These are phyloP conservation scores for Xiphorhynchus erythropygius DNA, from an alignment of 2,797 vertebrate species.

Conservation along the genomic window DNA sequence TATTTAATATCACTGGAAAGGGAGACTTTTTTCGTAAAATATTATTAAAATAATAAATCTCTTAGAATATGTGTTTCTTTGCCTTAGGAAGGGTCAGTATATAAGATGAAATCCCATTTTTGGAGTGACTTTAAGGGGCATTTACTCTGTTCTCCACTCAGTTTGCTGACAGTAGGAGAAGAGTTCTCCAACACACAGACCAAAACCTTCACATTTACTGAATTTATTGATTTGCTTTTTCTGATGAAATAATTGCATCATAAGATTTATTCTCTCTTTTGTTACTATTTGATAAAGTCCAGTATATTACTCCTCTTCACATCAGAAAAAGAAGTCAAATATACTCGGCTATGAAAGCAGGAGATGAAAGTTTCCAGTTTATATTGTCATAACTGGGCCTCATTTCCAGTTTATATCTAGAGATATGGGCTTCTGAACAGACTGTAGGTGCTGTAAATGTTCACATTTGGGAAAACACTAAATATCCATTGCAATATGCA, in stretches of 20 bases:
- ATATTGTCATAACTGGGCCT: not conserved
- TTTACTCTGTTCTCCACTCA: not conserved
- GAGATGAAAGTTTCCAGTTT: not conserved
- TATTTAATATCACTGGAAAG: not conserved
- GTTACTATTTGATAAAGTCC: not conserved
- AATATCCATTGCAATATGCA: not conserved
- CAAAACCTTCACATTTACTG: not conserved
- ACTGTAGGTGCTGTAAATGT: not conserved
- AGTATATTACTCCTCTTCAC: not conserved
- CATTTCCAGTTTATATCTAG: not conserved
- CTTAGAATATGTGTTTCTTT: not conserved
- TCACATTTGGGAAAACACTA: not conserved
- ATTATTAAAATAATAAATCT: not conserved
- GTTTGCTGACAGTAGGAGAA: not conserved
- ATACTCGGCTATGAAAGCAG: not conserved
- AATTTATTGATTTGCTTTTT: not conserved
- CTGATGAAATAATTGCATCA: not conserved
- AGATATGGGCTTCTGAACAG: not conserved
- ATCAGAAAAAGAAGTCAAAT: not conserved
- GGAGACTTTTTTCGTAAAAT: not conserved
- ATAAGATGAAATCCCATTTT: not conserved
- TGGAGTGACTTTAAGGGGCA: not conserved
- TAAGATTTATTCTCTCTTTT: not conserved
- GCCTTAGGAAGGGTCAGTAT: not conserved
- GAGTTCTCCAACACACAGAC: not conserved